These are phyloP conservation scores for Aphelocoma coerulescens DNA, from an alignment of 2,113 vertebrate species.

Conservation along the genomic window DNA sequence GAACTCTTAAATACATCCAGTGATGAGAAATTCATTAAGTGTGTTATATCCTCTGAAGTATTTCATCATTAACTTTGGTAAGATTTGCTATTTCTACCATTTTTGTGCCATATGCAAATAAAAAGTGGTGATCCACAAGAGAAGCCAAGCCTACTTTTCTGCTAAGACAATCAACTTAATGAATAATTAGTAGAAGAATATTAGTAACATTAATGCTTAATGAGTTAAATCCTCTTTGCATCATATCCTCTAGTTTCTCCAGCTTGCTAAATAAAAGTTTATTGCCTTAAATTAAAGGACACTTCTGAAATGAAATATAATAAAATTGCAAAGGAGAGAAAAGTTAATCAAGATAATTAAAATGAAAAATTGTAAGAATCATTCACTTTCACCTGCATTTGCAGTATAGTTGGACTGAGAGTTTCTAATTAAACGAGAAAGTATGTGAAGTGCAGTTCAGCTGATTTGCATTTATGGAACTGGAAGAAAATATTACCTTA, in stretches of 20 bases:
- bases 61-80: not conserved
- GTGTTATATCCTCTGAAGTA: not conserved
- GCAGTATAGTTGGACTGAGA: conserved; percentile 15
- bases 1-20: not conserved
- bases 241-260: conserved; percentile 13
- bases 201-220: conserved; percentile 58
- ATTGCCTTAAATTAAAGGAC: conserved; percentile 51
- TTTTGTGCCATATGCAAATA: not conserved
- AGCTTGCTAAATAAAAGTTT: conserved; percentile 67
- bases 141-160: conserved; percentile 9
- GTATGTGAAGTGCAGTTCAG: conserved; percentile 21
- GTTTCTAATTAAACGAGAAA: conserved; percentile 47
- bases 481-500: conserved; percentile 54
- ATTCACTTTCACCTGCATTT: conserved; percentile 46
- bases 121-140: conserved; percentile 19
- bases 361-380: conserved; percentile 67
- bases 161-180: conserved; percentile 40
- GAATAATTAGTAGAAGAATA: conserved; percentile 53
- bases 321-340: conserved; percentile 46
- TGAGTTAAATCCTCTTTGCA: conserved; percentile 45
- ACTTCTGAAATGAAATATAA: conserved; percentile 59
- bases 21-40: not conserved
- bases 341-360: conserved; percentile 68
- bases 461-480: conserved; percentile 58
- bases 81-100: not conserved